Conservation (phyloP, 2,797 vertebrate genomes). For the Florisuga fusca region DNA sequence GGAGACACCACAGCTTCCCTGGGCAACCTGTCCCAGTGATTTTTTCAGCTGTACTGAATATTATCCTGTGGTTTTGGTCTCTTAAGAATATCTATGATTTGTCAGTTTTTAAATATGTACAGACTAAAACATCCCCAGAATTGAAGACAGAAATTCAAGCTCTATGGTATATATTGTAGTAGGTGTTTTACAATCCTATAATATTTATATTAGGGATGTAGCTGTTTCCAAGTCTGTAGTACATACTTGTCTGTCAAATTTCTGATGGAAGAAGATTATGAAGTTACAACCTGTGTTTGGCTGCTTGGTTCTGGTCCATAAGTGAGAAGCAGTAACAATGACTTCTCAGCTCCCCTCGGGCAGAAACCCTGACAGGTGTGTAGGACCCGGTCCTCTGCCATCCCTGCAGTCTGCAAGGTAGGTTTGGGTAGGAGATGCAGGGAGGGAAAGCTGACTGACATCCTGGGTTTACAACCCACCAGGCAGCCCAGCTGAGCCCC, state of each 20-base stretch:
- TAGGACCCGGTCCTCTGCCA: neutral
- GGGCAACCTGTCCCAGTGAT: too few relatives aligned
- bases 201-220: neutral
- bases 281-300: neutral
- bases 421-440: neutral
- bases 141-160: neutral
- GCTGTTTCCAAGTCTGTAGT: neutral
- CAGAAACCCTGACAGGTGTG: neutral
- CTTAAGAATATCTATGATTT: neutral
- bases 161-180: neutral
- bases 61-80: neutral
- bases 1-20: too few relatives aligned
- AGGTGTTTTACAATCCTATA: neutral
- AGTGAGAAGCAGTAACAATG: neutral
- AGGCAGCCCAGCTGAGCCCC: neutral
- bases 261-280: neutral
- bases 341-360: neutral
- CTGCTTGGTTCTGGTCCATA: neutral
- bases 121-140: neutral
- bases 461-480: neutral
- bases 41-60: neutral
- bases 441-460: accelerated
- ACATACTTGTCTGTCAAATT: neutral
- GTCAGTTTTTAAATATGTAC: neutral
- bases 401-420: accelerated